Base-by-base conservation (phyloP, 1,140 invertebrate genomes). In the Drosophila navojoa region DNA sequence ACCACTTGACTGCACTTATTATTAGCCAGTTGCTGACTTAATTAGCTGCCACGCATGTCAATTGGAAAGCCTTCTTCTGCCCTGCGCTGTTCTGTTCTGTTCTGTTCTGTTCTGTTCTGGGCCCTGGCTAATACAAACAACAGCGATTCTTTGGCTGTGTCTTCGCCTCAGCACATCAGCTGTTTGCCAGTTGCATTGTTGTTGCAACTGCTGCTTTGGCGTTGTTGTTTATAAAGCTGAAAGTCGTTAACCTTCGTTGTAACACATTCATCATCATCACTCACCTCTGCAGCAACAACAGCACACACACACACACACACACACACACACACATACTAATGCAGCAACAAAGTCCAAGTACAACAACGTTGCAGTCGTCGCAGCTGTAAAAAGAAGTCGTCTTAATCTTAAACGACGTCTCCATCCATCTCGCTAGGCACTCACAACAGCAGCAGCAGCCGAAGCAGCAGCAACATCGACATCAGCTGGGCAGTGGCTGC, bases 231-330 rank as follows among this genome's bases (percentile, higher is more conserved):
- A 82, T 89, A 87, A 85, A 87, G 84, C 84, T 89, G 84, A 78
- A 82, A 84, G 87, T 90, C 87, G 87, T 90, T 90, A 90, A 90
- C 87, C 87, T 90, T 87, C 79, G 79, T 84, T 90, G 86, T 90
- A 90, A 90, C 86, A 87, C 79, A 90, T 86, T 90, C 86, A 90
- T 90, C 86, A 89, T 89, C 85, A 89, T 89, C 84, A 87, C 74
- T 87, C 84, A 87, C 84, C 84, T 79, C 73, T 61, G 70, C 54
- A 70, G 70, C 54, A 70, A 25, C 59, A 35, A 35, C 32, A 35
- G 54, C 70, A 55, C 62, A 72, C 74, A 29, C 27, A 29, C 27
- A 29, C 27, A 29, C 27, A 29, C 4, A 29, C 27, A 27, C 27
- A 2, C 27, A 29, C 27, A 29, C 27, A 29, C 27, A 29, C 27